Base-by-base conservation (phyloP, 2,113 vertebrate species). In the Corythoichthys intestinalis region DNA sequence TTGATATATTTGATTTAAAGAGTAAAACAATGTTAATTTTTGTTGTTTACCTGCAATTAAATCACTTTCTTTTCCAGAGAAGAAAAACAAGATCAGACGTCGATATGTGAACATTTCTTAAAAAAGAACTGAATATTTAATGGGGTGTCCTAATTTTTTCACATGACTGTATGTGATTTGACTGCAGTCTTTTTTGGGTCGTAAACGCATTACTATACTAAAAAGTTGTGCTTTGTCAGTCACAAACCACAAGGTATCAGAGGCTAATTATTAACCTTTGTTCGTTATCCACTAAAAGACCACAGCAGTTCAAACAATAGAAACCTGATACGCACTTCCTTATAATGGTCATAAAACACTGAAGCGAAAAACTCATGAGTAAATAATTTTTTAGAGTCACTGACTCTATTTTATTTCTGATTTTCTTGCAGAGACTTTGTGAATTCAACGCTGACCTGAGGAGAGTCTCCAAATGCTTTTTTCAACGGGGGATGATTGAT, bases 201-300 rank as follows among this genome's bases (percentile, higher is more conserved):
- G 6, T 5, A 58, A 75, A 74, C 63, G 62, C 2, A 0, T 58
- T 75, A 80, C 20, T 41, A 1, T 60, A 17, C 5, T 20, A 4
- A 39, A 44, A 20, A 54, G 37, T 37, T 66, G 67, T 15, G 53
- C 17, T 39, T 9, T n/a, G 6, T 65, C 65, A 61, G 65, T 72
- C 37, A 62, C 67, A 5, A 3, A 2, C 70, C 39, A 62, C 69
- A 4, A 4, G 2, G 11, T 67, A 49, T 84, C 81, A 35, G 1
- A 52, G 38, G 46, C 17, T 69, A n/a, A 83, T 81, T 41, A 86
- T 86, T 87, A 78, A 84, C 85, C 9, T 41, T 28, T 44, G 50
- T 4, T 60, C 41, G 7, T 46, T 34, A 35, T 49, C 65, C 7
- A 39, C 4, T 60, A 6, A 72, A 17, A 44, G 54, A 74, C 57